Percentiles rank a stretch among this genome's conserved stretches.
These are phyloP conservation scores for Sitta europaea DNA, from an alignment of 2,113 vertebrate species.

Conservation along the genomic window DNA sequence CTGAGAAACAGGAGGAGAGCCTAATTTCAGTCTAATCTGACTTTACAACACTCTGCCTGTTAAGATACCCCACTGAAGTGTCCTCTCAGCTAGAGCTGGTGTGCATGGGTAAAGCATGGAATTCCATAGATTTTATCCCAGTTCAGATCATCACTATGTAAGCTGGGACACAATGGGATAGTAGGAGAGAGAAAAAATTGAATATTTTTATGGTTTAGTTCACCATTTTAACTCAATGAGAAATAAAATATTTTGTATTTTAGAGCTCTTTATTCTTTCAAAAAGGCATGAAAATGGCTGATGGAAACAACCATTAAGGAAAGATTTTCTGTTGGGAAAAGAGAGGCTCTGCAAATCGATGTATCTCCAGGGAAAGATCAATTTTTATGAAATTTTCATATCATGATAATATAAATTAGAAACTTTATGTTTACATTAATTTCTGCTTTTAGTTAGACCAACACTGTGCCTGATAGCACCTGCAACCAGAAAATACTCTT, in stretches of 20 bases:
- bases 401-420: not conserved
- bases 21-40: not conserved
- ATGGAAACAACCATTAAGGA: not conserved
- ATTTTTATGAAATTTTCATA: not conserved
- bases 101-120: accelerated
- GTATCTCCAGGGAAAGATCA: not conserved
- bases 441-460: not conserved
- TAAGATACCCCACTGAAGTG: not conserved
- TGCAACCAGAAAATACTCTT: not conserved
- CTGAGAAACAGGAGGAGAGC: not conserved
- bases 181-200: not conserved
- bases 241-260: not conserved
- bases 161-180: not conserved
- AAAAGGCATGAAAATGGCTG: not conserved
- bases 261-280: not conserved
- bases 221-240: not conserved
- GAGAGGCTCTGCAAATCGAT: not conserved
- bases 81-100: not conserved
- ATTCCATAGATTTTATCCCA: not conserved
- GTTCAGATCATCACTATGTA: not conserved
- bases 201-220: not conserved
- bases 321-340: not conserved
- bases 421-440: not conserved
- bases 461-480: not conserved
- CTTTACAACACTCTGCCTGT: not conserved